Conservation (phyloP, 2,113 vertebrate genomes). For the Ceyx margarethae region DNA sequence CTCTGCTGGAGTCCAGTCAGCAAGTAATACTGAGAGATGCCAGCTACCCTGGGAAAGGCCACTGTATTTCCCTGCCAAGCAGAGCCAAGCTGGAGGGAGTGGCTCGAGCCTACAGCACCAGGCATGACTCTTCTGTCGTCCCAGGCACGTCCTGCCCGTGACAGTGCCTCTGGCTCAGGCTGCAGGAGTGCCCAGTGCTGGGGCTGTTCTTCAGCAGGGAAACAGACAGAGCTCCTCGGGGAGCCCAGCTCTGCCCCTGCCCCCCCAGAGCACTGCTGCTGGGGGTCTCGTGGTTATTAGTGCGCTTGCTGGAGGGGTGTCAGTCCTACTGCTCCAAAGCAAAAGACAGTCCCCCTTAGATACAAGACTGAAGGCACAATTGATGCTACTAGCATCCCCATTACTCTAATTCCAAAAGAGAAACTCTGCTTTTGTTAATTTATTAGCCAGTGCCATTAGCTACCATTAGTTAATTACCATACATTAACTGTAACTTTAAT, state of each 20-base stretch:
- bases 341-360: background rate
- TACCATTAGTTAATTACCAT: background rate
- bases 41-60: background rate
- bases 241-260: background rate
- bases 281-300: background rate
- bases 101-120: background rate
- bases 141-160: fast-evolving
- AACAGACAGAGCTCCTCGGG: background rate
- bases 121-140: background rate
- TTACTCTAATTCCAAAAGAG: background rate
- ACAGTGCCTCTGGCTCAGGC: background rate
- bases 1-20: background rate
- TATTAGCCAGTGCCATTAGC: background rate
- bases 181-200: background rate
- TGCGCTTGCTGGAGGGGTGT: background rate
- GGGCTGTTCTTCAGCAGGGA: background rate
- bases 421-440: background rate
- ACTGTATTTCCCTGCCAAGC: background rate
- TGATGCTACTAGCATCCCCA: background rate
- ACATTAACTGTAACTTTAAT: background rate
- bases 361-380: background rate
- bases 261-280: background rate
- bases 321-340: background rate
- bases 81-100: background rate
- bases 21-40: background rate